These are phyloP conservation scores for Holocentrus rufus DNA, from an alignment of 2,797 vertebrate genomes.

Conservation along the genomic window DNA sequence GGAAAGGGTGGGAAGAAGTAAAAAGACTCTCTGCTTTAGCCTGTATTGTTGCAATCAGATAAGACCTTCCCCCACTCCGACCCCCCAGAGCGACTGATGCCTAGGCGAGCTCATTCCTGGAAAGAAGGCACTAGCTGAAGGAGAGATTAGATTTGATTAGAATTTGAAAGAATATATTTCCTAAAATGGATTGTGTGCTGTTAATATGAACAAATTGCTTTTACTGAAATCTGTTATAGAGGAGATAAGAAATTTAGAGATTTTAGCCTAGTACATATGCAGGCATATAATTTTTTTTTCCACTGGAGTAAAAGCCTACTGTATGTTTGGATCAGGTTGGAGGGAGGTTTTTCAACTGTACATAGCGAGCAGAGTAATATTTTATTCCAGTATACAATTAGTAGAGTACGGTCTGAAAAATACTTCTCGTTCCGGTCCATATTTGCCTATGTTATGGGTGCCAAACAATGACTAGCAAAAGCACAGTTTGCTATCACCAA, in stretches of 20 bases:
- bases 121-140: constrained; percentile 50
- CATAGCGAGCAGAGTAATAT: constrained; percentile 66
- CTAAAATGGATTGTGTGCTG: constrained; percentile 35
- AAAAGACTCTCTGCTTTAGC: constrained; percentile 16
- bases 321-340: constrained; percentile 60
- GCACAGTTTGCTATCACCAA: constrained; percentile 81
- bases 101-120: constrained; percentile 33
- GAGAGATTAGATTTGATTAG: constrained; percentile 45
- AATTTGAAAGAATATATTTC: constrained; percentile 29
- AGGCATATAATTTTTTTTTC: constrained; percentile 40
- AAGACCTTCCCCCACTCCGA: not conserved
- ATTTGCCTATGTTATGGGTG: constrained; percentile 85
- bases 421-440: constrained; percentile 74
- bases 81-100: constrained; percentile 11
- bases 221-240: constrained; percentile 44
- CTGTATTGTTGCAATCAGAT: constrained; percentile 26
- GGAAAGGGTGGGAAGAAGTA: constrained; percentile 9
- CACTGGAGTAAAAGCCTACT: constrained; percentile 73
- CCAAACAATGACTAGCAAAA: constrained; percentile 89
- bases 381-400: constrained; percentile 36
- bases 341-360: constrained; percentile 69
- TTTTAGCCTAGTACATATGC: constrained; percentile 30
- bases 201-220: constrained; percentile 43
- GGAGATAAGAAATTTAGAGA: constrained; percentile 32
- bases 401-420: constrained; percentile 47